Evolutionary conservation across 2,888 invertebrate species (phyloP).

Genomic region (Volucella bombylans): DNA sequence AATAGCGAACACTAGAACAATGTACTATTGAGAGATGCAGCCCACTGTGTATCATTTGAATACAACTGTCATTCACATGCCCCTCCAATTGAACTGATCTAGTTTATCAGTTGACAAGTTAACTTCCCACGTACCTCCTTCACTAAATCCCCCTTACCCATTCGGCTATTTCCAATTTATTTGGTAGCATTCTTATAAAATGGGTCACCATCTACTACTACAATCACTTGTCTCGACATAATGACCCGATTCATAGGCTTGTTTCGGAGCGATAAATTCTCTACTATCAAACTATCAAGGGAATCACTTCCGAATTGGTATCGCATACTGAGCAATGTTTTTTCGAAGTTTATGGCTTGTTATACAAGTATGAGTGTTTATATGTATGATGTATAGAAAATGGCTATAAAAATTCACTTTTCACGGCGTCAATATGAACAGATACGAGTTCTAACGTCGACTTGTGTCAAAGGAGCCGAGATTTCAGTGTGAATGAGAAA

Average conservation of each 20-base stretch:
- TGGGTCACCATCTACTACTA: conserved; percentile 18
- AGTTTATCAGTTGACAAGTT: conserved; percentile 59
- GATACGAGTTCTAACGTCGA: not conserved
- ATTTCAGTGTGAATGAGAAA: conserved; percentile 31
- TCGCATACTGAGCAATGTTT: conserved; percentile 10
- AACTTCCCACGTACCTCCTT: conserved; percentile 33
- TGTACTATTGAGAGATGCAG: conserved; percentile 9
- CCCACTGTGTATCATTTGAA: conserved; percentile 24
- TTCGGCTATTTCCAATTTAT: conserved; percentile 9
- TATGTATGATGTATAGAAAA: conserved; percentile 6
- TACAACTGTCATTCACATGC: conserved; percentile 62
- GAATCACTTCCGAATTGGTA: conserved; percentile 32
- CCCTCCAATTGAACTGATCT: conserved; percentile 70
- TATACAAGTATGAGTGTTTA: too few species aligned
- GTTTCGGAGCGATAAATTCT: conserved; percentile 4
- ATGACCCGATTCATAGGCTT: conserved; percentile 41
- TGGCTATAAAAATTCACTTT: conserved; percentile 35
- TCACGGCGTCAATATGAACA: conserved; percentile 25
- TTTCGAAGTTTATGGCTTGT: not conserved
- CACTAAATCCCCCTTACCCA: conserved; percentile 2
- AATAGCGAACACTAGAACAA: conserved; percentile 18
- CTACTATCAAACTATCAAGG: conserved; percentile 15
- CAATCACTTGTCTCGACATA: conserved; percentile 2
- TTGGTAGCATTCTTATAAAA: conserved; percentile 40
- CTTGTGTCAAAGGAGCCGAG: conserved; percentile 33